phyloP scores from a whole-genome alignment of 1,140 invertebrate genomes.

The Drosophila pseudoananassae region DNA sequence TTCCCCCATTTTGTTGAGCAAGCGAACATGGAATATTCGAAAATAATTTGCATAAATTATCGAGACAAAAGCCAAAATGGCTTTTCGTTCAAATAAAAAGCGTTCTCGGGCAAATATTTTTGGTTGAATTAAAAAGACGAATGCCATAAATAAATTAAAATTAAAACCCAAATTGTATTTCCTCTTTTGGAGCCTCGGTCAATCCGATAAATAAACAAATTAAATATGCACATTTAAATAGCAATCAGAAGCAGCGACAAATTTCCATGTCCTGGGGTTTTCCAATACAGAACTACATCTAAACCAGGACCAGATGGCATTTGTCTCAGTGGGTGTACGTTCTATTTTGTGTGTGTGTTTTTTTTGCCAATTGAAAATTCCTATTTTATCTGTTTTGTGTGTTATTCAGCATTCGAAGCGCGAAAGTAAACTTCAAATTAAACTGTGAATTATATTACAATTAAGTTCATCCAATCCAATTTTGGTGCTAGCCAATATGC shows the following conservation, averaged over 20 bases:
- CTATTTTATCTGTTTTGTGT: conserved; percentile 44
- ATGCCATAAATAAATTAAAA: conserved; percentile 66
- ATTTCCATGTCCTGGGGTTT: conserved; percentile 32
- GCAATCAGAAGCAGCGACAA: conserved; percentile 52
- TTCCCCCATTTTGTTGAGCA: conserved; percentile 19
- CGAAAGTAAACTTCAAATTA: conserved; percentile 40
- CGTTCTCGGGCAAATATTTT: conserved; percentile 39
- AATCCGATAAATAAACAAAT: conserved; percentile 62
- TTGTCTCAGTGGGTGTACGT: conserved; percentile 25
- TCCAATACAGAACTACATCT: conserved; percentile 34
- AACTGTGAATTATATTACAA: conserved; percentile 48
- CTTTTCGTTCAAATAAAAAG: conserved; percentile 37
- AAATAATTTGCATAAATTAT: conserved; percentile 73
- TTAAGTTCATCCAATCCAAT: conserved; percentile 35
- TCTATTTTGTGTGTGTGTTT: conserved; percentile 16
- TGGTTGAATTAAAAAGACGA: conserved; percentile 46
- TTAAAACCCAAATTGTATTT: conserved; percentile 62
- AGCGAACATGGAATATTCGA: conserved; percentile 23
- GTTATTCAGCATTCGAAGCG: conserved; percentile 44
- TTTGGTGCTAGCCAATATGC: conserved; percentile 51
- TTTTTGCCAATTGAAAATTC: not conserved
- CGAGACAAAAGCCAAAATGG: conserved; percentile 51
- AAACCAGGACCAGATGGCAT: conserved; percentile 31
- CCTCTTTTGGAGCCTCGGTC: conserved; percentile 16
- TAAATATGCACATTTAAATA: conserved; percentile 74